Evolutionary conservation across 92 coral and sea anemone genomes (phyloP), one percentile per base, ranked within the genome.

Genomic region (Siderastrea radians): DNA sequence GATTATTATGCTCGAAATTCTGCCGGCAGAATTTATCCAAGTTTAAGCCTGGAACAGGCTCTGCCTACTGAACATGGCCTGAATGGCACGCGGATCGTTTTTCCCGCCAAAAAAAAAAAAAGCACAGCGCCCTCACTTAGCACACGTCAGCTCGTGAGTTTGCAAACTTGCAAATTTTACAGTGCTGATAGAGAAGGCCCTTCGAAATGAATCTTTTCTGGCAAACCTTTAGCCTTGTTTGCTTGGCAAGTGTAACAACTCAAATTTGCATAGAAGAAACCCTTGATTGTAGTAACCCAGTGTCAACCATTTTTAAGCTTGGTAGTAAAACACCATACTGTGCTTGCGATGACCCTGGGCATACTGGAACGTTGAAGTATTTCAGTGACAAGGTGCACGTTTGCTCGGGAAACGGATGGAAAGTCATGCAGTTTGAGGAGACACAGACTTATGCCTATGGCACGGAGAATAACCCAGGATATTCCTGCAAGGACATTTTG

Each of bases 401-500:
- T 17, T 60, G 65, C 15, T 60, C 15, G 13, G 65, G 65, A 10
- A 60, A 10, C n/a, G 2, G 1, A 1, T 80, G 64, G 62, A 80
- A 66, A 67, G 0, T 15, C 2, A 6, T 80, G 48, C 74, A 43
- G 47, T 80, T 49, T 26, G 75, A n/a, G 9, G 48, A 2, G 11
- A 9, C 47, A 9, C 46, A 14, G 4, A 11, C 6, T 49, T 15
- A 3, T 3, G 14, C 9, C 0, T 62, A 79, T 45, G 83, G 83
- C 17, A 63, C 60, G 5, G 47, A 64, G 49, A 17, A 6, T 19
- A 79, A 79, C 58, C 83, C 83, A 9, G 83, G 72, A 49, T 19
- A 4, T n/a, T 79, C 83, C 10, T 79, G 83, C 68, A 11, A 64
- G 52, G 83, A 79, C 16, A 79, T 79, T 44, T 12, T 46, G 13